A percentile compares a stretch with the other conserved stretches of the same genome.
Evolutionary conservation across 2,797 vertebrate genomes (phyloP).

Genomic region (Argentina silus): DNA sequence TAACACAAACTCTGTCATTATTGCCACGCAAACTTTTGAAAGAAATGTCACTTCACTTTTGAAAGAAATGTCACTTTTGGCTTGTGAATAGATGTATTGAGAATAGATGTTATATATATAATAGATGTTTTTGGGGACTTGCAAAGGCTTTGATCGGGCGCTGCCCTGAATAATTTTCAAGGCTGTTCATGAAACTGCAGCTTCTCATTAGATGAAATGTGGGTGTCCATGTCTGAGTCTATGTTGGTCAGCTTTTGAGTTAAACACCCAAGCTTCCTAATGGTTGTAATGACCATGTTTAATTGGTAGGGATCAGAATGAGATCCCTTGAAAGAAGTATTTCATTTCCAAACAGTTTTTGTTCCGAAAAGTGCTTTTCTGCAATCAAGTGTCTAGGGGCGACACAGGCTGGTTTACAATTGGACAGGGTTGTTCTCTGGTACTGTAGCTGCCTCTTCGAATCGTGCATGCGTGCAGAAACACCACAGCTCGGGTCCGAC

Average conservation of each 20-base stretch:
- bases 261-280: neutral
- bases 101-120: neutral
- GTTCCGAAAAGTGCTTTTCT: too few relatives aligned
- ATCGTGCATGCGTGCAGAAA: too few relatives aligned
- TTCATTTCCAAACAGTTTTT: too few relatives aligned
- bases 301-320: too few relatives aligned
- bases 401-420: too few relatives aligned
- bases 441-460: too few relatives aligned
- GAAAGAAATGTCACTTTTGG: neutral
- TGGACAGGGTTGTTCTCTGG: too few relatives aligned
- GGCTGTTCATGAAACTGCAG: neutral
- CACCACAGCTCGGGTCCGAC: too few relatives aligned
- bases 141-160: neutral
- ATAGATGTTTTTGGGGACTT: conserved; percentile 18
- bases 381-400: too few relatives aligned
- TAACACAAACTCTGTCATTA: conserved; percentile 51
- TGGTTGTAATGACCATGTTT: too few relatives aligned
- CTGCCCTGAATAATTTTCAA: conserved; percentile 15
- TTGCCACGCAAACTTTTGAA: conserved; percentile 26
- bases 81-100: neutral
- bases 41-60: neutral
- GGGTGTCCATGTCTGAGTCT: neutral
- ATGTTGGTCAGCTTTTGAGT: neutral
- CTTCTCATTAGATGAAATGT: neutral
- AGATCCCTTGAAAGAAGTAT: too few relatives aligned